Evolutionary conservation across 2,888 invertebrate species (phyloP).

Genomic region (Rutpela maculata): DNA sequence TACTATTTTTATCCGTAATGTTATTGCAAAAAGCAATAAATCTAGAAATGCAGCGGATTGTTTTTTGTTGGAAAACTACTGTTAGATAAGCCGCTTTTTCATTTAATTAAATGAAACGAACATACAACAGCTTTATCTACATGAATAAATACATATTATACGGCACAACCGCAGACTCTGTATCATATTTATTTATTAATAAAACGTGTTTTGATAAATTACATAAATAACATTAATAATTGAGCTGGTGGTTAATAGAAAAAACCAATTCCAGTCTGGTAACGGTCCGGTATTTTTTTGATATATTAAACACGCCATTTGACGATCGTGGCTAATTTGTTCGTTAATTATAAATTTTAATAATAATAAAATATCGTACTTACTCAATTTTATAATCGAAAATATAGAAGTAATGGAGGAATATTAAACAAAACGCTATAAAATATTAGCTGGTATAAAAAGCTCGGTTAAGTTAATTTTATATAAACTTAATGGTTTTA

Average conservation of each 20-base stretch:
- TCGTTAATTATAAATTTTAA: neutral
- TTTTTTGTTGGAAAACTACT: constrained; percentile 43
- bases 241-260: constrained; percentile 17
- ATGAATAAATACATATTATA: constrained; percentile 22
- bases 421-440: neutral
- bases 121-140: constrained; percentile 31
- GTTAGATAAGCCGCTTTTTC: constrained; percentile 34
- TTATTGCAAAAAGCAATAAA: constrained; percentile 35
- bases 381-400: neutral
- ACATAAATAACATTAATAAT: constrained; percentile 18
- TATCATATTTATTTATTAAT: constrained; percentile 28
- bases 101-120: constrained; percentile 36
- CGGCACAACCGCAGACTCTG: neutral
- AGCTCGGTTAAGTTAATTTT: neutral
- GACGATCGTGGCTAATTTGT: neutral
- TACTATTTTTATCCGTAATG: constrained; percentile 28
- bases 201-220: constrained; percentile 32
- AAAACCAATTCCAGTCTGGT: constrained; percentile 12
- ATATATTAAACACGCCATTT: constrained; percentile 10
- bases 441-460: neutral
- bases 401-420: neutral
- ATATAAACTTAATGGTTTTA: neutral
- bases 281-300: constrained; percentile 23
- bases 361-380: neutral
- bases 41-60: constrained; percentile 38